Percentiles rank a stretch among this genome's conserved stretches.
Evolutionary conservation across 2,888 invertebrate genomes (phyloP).

Genomic region (Selenia dentaria): DNA sequence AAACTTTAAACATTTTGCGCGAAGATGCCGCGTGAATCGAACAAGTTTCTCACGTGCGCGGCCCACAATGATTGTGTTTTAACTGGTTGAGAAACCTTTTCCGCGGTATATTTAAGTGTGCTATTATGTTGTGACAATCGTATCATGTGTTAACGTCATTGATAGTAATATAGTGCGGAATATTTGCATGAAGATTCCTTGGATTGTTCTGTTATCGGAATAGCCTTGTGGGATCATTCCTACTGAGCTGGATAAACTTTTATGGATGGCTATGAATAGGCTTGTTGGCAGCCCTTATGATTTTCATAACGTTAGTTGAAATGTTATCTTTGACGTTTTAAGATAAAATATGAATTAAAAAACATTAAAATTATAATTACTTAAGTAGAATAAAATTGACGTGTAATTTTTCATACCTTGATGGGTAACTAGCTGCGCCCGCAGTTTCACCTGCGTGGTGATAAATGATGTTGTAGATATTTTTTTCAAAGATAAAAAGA

Average conservation of each 20-base stretch:
- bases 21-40: constrained; percentile 43
- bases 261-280: background rate
- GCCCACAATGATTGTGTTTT: constrained; percentile 60
- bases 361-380: too few relatives aligned
- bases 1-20: constrained; percentile 57
- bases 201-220: constrained; percentile 7
- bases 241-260: constrained; percentile 2
- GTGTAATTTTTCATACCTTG: too few relatives aligned
- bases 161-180: constrained; percentile 3
- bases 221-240: constrained; percentile 12
- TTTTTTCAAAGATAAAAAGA: too few relatives aligned
- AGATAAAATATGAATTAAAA: too few relatives aligned
- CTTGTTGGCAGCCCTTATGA: constrained; percentile 19
- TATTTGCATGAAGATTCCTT: constrained; percentile 25
- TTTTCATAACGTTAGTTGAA: constrained; percentile 8
- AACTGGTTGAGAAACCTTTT: constrained; percentile 62
- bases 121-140: constrained; percentile 24
- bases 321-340: constrained; percentile 3
- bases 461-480: too few relatives aligned
- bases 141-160: constrained; percentile 7
- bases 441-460: too few relatives aligned
- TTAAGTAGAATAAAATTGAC: too few relatives aligned
- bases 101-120: constrained; percentile 33
- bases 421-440: too few relatives aligned
- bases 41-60: constrained; percentile 55